Evolutionary conservation across 2,113 vertebrate species (phyloP).

Genomic region (Heteronetta atricapilla): DNA sequence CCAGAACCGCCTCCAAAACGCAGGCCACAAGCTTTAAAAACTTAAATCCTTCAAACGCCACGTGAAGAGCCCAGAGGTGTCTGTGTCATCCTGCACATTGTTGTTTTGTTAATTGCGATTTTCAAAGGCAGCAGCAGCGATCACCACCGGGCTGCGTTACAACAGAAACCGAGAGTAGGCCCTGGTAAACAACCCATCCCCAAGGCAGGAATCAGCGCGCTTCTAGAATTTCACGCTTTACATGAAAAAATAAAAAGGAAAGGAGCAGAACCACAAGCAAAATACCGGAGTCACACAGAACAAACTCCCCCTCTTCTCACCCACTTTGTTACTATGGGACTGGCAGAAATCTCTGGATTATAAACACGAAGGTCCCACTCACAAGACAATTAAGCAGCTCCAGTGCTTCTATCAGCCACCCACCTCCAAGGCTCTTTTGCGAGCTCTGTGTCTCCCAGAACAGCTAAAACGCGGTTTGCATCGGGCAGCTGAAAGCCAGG

Average conservation of each 20-base stretch:
- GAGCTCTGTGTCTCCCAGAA: constrained; percentile 1
- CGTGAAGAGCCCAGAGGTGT: not conserved
- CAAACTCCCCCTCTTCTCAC: constrained; percentile 30
- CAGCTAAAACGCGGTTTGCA: not conserved
- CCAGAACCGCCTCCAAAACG: not conserved
- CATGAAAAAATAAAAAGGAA: not conserved
- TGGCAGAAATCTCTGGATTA: constrained; percentile 33
- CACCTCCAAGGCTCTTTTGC: not conserved
- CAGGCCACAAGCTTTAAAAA: not conserved
- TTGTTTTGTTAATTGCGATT: not conserved
- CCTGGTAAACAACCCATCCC: not conserved
- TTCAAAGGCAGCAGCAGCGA: not conserved
- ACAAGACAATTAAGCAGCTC: constrained; percentile 50
- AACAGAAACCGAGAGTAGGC: not conserved
- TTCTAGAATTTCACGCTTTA: not conserved
- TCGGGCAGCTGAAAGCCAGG: not conserved
- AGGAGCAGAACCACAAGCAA: not conserved
- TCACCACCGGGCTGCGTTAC: not conserved
- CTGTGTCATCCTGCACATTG: not conserved
- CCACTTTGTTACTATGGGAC: constrained; percentile 54
- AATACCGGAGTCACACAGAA: not conserved
- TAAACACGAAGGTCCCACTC: constrained; percentile 37
- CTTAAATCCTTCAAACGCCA: not conserved
- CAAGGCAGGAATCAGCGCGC: not conserved
- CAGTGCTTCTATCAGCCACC: not conserved